phyloP scores from a whole-genome alignment of 2,888 invertebrate species.

The Enchytraeus crypticus region DNA sequence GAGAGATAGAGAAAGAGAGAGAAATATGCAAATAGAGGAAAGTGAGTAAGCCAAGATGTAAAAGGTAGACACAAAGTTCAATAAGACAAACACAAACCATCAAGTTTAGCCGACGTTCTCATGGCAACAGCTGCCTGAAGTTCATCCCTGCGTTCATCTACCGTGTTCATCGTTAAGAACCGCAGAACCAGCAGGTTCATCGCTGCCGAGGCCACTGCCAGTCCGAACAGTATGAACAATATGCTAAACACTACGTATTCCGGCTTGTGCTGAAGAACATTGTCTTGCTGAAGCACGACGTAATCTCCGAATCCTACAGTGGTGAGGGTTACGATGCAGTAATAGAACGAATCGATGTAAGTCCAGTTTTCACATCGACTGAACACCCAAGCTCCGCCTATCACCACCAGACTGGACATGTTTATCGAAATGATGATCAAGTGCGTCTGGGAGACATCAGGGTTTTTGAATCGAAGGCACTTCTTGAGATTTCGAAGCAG shows the following conservation, averaged over 20 bases:
- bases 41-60: slow-evolving; percentile 52
- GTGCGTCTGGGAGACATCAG: slow-evolving; percentile 71
- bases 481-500: slow-evolving; percentile 80
- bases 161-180: slow-evolving; percentile 96
- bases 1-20: too few relatives aligned
- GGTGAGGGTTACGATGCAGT: slow-evolving; percentile 96
- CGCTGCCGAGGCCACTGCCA: slow-evolving; percentile 95
- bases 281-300: slow-evolving; percentile 93
- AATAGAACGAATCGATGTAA: slow-evolving; percentile 79
- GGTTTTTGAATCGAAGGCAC: slow-evolving; percentile 69
- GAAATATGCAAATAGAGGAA: too few relatives aligned
- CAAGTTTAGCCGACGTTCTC: slow-evolving; percentile 83
- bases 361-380: slow-evolving; percentile 91
- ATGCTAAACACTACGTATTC: slow-evolving; percentile 93
- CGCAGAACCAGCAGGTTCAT: slow-evolving; percentile 90
- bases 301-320: slow-evolving; percentile 89
- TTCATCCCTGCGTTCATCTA: slow-evolving; percentile 90
- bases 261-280: slow-evolving; percentile 55
- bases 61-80: slow-evolving; percentile 59
- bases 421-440: slow-evolving; percentile 69
- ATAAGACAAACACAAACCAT: too few relatives aligned
- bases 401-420: slow-evolving; percentile 83
- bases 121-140: slow-evolving; percentile 86
- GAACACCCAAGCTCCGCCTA: slow-evolving; percentile 88
- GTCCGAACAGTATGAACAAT: slow-evolving; percentile 94